Evolutionary conservation across 2,888 invertebrate species (phyloP).

Genomic region (Drosophila bunnanda): DNA sequence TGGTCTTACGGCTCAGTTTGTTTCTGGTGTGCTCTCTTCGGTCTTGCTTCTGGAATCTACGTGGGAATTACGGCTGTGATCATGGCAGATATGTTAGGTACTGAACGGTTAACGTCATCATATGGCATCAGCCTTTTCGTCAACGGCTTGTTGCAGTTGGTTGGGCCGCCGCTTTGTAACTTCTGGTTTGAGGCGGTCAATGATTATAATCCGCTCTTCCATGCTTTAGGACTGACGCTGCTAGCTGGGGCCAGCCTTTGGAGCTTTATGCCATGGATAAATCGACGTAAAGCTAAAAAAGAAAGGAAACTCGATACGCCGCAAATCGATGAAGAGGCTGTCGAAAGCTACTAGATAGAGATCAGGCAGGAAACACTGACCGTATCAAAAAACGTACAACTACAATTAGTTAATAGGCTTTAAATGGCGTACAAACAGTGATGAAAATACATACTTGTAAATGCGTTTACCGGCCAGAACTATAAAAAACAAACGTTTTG

Average conservation of each 20-base stretch:
- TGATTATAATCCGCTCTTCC: conserved; percentile 90
- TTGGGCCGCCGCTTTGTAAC: conserved; percentile 94
- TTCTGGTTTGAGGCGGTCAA: conserved; percentile 88
- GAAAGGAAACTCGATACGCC: conserved; percentile 55
- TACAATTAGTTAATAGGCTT: conserved; percentile 66
- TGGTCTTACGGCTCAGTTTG: conserved; percentile 88
- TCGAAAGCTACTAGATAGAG: conserved; percentile 52
- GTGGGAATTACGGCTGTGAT: conserved; percentile 94
- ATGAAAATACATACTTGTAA: conserved; percentile 10
- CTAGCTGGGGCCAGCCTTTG: conserved; percentile 90
- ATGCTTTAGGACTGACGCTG: conserved; percentile 89
- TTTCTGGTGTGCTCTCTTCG: conserved; percentile 90
- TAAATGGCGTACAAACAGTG: conserved; percentile 64
- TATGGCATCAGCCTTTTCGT: conserved; percentile 94
- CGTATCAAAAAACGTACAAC: conserved; percentile 62
- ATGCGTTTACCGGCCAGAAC: conserved; percentile 7
- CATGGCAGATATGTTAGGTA: conserved; percentile 94
- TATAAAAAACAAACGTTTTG: conserved; percentile 34
- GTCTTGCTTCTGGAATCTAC: conserved; percentile 93
- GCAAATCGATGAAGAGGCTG: conserved; percentile 67
- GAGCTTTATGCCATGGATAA: conserved; percentile 90
- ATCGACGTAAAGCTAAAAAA: conserved; percentile 80
- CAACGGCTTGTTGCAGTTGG: conserved; percentile 92
- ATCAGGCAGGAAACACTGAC: conserved; percentile 4
- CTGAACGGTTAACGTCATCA: conserved; percentile 92